These are phyloP conservation scores for Ophion slaviceki DNA, from an alignment of 2,888 invertebrate genomes.

Conservation along the genomic window DNA sequence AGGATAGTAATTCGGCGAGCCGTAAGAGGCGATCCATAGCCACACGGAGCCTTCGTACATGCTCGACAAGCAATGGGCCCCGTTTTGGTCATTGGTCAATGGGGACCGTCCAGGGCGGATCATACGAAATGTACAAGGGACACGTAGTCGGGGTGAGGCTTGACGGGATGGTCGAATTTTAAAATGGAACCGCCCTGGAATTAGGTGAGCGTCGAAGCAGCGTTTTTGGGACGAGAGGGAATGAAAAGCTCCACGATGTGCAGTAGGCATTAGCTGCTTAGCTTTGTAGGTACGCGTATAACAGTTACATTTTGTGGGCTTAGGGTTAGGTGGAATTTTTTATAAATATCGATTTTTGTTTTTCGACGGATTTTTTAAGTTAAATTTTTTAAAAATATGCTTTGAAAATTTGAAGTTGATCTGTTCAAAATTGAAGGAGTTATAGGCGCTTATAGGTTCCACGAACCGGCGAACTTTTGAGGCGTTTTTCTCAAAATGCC, in stretches of 20 bases:
- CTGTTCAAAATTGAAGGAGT: no score
- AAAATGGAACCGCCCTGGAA: not conserved
- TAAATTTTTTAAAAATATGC: no score
- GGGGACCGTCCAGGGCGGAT: not conserved
- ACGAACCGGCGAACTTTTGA: no score
- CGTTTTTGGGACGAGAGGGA: not conserved
- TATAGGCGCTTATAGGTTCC: no score
- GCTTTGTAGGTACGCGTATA: not conserved
- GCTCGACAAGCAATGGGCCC: not conserved
- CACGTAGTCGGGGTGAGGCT: not conserved
- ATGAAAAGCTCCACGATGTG: not conserved
- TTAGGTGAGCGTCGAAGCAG: not conserved
- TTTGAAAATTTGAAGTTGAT: no score
- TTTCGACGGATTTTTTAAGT: no score
- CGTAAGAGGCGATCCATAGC: slow-evolving; percentile 49
- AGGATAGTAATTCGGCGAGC: slow-evolving; percentile 26
- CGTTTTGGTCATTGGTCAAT: slow-evolving; percentile 6
- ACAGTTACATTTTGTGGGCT: not conserved
- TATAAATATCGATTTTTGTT: no score
- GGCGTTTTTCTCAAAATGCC: no score
- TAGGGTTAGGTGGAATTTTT: no score
- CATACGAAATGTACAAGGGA: not conserved
- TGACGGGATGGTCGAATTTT: not conserved
- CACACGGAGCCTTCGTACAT: slow-evolving; percentile 14
- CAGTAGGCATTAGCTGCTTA: not conserved